These are phyloP conservation scores for Marcusenius ussheri DNA, from an alignment of 2,113 vertebrate genomes.

Conservation along the genomic window DNA sequence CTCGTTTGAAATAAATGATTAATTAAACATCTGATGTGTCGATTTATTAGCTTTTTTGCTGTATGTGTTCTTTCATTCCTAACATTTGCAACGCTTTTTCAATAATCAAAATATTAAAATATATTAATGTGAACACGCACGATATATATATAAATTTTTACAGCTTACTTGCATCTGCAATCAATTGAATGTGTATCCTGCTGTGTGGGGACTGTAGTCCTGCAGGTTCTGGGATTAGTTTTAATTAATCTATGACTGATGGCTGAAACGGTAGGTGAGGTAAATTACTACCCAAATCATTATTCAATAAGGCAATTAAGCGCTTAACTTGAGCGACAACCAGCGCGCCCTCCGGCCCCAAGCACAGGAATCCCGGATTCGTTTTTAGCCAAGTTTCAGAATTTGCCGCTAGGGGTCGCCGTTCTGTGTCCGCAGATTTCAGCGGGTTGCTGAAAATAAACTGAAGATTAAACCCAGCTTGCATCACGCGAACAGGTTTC, in stretches of 20 bases:
- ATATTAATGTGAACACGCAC: background rate
- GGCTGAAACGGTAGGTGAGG: background rate
- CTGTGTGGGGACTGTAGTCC: background rate
- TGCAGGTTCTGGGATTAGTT: background rate
- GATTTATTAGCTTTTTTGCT: background rate
- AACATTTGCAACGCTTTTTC: background rate
- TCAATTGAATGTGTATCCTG: background rate
- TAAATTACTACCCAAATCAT: background rate
- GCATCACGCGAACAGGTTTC: background rate
- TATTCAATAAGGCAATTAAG: background rate
- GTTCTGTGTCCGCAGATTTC: background rate
- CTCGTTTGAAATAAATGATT: slow-evolving; percentile 49
- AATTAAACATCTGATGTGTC: slow-evolving; percentile 21
- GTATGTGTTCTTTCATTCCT: background rate
- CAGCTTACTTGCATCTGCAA: background rate
- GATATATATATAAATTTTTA: background rate
- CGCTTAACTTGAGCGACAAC: background rate
- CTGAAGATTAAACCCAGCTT: background rate
- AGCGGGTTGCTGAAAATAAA: background rate
- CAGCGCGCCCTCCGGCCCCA: background rate
- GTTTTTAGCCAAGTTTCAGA: background rate
- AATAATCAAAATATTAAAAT: background rate
- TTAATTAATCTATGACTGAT: background rate
- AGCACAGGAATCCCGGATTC: background rate
- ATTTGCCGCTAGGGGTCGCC: background rate